These are phyloP conservation scores for Camarhynchus parvulus DNA, from an alignment of 2,113 vertebrate species.

Conservation along the genomic window DNA sequence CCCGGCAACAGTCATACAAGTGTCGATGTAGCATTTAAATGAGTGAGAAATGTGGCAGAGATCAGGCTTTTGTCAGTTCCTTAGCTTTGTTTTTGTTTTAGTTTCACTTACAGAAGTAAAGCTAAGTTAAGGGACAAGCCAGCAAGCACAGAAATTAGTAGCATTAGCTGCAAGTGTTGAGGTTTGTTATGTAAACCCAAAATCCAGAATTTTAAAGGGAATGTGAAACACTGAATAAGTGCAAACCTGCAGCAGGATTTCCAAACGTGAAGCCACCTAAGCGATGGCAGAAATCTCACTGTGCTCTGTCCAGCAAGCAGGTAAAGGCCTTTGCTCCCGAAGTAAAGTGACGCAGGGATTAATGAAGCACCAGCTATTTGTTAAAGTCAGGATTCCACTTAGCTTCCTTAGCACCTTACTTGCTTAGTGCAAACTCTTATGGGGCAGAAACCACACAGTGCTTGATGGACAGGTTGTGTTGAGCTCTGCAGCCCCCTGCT, in stretches of 20 bases:
- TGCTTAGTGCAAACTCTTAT: not conserved
- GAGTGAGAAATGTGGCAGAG: not conserved
- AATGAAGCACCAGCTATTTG: not conserved
- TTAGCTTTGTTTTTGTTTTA: not conserved
- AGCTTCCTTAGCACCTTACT: not conserved
- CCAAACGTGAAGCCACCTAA: rapidly evolving
- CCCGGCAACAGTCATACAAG: rapidly evolving
- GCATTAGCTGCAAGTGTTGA: not conserved
- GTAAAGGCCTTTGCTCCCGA: not conserved
- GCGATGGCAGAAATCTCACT: not conserved
- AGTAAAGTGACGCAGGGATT: not conserved
- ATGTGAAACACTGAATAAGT: not conserved
- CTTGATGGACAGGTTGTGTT: not conserved
- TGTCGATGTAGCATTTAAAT: not conserved
- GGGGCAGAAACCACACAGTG: not conserved
- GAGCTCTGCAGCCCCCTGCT: not conserved
- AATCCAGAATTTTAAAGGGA: not conserved
- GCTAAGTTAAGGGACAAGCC: not conserved
- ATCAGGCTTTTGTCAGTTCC: not conserved
- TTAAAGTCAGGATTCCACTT: not conserved
- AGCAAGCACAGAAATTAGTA: not conserved
- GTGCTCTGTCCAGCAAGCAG: not conserved
- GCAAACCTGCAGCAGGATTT: not conserved
- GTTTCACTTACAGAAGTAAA: not conserved
- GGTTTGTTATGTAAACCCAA: not conserved